phyloP scores from a whole-genome alignment of 2,797 vertebrate genomes.

The Acrossocheilus wenchowensis region DNA sequence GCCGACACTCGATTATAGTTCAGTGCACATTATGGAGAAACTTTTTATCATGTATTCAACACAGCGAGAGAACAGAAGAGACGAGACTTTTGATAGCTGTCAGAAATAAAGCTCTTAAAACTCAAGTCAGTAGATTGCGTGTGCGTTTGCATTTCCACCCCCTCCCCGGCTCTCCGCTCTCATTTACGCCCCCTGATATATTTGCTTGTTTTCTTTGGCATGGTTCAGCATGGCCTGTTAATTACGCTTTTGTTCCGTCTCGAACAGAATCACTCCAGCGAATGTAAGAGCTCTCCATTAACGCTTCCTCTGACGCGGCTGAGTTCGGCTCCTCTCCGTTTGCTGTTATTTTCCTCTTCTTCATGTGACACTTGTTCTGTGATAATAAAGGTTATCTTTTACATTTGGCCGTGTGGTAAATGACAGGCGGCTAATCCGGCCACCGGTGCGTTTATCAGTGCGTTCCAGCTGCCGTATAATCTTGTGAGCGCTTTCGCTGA shows the following conservation, averaged over 20 bases:
- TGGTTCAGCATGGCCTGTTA: conserved; percentile 68
- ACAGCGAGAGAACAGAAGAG: not conserved
- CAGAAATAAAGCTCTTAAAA: conserved; percentile 28
- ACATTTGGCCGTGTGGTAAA: conserved; percentile 59
- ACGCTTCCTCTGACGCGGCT: conserved; percentile 70
- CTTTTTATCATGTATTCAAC: not conserved
- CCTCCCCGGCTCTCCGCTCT: conserved; percentile 24
- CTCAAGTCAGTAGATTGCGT: not conserved
- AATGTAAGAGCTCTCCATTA: conserved; percentile 74
- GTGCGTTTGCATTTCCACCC: conserved; percentile 8
- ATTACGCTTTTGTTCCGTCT: conserved; percentile 76
- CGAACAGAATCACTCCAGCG: conserved; percentile 78
- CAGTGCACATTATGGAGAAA: not conserved
- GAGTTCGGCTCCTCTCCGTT: conserved; percentile 41
- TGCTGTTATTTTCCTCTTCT: conserved; percentile 59
- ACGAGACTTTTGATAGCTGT: not conserved
- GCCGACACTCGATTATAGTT: not conserved
- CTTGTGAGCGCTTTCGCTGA: conserved; percentile 67
- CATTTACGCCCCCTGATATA: conserved; percentile 53
- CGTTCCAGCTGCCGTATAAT: conserved; percentile 75
- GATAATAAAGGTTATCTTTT: conserved; percentile 64
- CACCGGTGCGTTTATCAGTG: conserved; percentile 69
- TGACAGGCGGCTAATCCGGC: conserved; percentile 67
- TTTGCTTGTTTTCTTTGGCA: conserved; percentile 71
- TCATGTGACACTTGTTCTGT: conserved; percentile 60